Evolutionary conservation across 2,888 invertebrate species (phyloP).

Genomic region (Heteropelma amictum): DNA sequence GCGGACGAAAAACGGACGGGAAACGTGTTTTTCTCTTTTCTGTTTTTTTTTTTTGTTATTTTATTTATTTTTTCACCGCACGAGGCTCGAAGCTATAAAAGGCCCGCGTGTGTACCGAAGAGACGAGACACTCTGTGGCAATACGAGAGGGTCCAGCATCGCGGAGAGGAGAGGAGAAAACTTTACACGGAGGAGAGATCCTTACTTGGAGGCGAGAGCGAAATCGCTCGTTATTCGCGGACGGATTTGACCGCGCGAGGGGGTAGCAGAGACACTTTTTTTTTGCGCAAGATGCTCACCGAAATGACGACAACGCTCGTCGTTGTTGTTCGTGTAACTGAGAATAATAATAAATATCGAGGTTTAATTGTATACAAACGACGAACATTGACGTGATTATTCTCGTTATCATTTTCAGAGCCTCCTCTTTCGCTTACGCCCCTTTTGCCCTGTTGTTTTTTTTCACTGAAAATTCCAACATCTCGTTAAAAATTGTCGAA

Average conservation of each 20-base stretch:
- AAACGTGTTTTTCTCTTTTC: conserved; percentile 27
- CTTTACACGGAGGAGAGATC: conserved; percentile 31
- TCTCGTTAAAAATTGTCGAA: too few species aligned
- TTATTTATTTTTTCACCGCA: conserved; percentile 21
- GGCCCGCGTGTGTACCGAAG: conserved; percentile 45
- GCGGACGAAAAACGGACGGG: too few species aligned
- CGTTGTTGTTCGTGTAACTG: too few species aligned
- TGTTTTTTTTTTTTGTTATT: not conserved
- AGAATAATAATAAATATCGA: too few species aligned
- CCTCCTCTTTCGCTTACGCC: too few species aligned
- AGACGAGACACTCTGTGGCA: conserved; percentile 45
- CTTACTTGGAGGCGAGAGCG: conserved; percentile 46
- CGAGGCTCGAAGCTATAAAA: conserved; percentile 57
- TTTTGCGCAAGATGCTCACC: conserved; percentile 51
- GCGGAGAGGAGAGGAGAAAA: conserved; percentile 3
- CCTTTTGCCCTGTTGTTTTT: too few species aligned
- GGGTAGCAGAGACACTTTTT: conserved; percentile 17
- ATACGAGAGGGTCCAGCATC: conserved; percentile 45
- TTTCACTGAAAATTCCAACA: too few species aligned
- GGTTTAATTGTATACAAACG: too few species aligned
- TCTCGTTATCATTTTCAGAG: too few species aligned
- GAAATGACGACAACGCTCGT: too few species aligned
- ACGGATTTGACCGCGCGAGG: conserved; percentile 27
- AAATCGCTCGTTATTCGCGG: too few species aligned
- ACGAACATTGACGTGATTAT: too few species aligned